phyloP scores from a whole-genome alignment of 2,113 vertebrate species.

The Thryonomys swinderianus region DNA sequence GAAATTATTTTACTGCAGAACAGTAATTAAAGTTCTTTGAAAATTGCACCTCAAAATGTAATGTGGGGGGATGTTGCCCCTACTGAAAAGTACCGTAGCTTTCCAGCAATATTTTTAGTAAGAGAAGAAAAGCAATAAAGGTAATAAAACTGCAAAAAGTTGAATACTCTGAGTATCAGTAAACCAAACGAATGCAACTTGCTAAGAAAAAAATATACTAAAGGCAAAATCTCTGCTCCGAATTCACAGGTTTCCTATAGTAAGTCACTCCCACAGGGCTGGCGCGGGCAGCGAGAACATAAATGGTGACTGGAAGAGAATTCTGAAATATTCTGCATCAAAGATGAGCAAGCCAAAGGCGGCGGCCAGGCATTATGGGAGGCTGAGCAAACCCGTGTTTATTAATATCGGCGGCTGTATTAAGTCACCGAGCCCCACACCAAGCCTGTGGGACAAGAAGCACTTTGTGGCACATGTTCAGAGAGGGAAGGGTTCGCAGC shows the following conservation, averaged over 20 bases:
- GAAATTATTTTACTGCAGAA: background rate
- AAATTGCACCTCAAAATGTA: background rate
- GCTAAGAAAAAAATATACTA: background rate
- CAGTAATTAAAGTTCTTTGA: background rate
- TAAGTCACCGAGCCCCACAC: background rate
- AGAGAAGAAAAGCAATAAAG: background rate
- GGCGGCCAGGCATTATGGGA: background rate
- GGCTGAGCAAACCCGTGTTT: background rate
- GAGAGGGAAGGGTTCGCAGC: background rate
- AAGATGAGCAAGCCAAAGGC: background rate
- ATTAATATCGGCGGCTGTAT: background rate
- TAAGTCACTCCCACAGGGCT: background rate
- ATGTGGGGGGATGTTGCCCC: fast-evolving
- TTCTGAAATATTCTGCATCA: background rate
- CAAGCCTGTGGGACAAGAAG: background rate
- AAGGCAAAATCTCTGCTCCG: background rate
- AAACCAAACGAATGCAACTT: background rate
- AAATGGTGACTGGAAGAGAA: background rate
- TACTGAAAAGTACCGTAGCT: background rate
- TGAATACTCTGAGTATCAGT: background rate
- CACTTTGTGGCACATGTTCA: background rate
- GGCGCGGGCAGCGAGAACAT: background rate
- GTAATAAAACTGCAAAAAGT: background rate
- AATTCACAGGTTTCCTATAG: background rate
- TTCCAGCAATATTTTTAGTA: background rate